A percentile compares a stretch with the other conserved stretches of the same genome.
phyloP scores from a whole-genome alignment of 37 sponge, comb jelly and placozoan genomes.

The Crambe crambe region DNA sequence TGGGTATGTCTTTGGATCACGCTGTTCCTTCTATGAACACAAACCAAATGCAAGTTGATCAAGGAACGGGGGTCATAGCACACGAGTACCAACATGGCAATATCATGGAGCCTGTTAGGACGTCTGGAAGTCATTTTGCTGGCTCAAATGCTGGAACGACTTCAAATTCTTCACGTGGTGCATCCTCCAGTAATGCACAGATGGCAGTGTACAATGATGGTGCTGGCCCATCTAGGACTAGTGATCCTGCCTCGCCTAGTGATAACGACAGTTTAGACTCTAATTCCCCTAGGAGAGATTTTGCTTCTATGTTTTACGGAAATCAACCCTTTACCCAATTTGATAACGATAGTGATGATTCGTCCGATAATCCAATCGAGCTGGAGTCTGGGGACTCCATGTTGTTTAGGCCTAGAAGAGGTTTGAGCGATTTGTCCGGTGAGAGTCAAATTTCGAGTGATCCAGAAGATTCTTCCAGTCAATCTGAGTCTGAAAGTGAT shows the following conservation, averaged over 20 bases:
- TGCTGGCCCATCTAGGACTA: neutral
- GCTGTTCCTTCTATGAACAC: neutral
- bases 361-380: neutral
- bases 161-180: neutral
- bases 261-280: neutral
- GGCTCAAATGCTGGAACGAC: neutral
- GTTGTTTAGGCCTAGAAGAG: neutral
- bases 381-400: neutral
- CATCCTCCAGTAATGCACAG: neutral
- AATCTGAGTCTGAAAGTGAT: constrained; percentile 2
- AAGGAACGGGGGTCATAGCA: neutral
- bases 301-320: constrained; percentile 7
- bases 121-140: neutral
- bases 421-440: neutral
- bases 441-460: neutral
- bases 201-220: neutral
- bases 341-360: constrained; percentile 2
- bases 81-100: neutral
- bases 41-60: neutral
- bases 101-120: neutral
- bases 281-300: neutral
- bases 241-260: neutral
- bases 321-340: neutral
- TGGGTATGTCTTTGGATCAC: constrained; percentile 8
- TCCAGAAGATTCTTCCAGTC: constrained; percentile 9